phyloP scores from a whole-genome alignment of 2,113 vertebrate genomes.

The Chloropsis hardwickii region DNA sequence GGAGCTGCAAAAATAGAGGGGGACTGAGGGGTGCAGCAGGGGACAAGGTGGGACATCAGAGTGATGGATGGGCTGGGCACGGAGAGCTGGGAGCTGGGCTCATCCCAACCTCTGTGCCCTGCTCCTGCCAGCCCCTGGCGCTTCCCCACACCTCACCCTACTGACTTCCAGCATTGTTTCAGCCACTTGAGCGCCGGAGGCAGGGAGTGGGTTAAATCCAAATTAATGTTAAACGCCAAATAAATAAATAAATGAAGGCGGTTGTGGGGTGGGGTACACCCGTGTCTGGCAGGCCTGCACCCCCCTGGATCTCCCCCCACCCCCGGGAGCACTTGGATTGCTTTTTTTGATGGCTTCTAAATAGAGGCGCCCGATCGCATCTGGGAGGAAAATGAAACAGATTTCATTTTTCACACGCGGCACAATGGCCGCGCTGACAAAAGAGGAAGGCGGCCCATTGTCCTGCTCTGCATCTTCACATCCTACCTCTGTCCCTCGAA shows the following conservation, averaged over 20 bases:
- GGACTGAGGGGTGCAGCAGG: neutral
- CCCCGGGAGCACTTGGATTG: conserved; percentile 24
- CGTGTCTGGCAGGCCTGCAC: neutral
- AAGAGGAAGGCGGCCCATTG: conserved; percentile 77
- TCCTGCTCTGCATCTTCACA: conserved; percentile 73
- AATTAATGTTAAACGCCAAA: neutral
- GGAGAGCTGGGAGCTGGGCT: neutral
- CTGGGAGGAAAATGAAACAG: conserved; percentile 74
- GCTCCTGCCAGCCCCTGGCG: accelerated
- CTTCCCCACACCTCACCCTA: neutral
- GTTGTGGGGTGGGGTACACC: neutral
- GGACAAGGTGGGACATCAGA: neutral
- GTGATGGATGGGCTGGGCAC: accelerated
- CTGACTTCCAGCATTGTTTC: neutral
- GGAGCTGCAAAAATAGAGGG: neutral
- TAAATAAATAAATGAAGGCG: neutral
- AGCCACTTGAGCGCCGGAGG: neutral
- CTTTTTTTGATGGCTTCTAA: conserved; percentile 64
- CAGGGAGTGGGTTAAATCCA: conserved; percentile 38
- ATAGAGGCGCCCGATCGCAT: conserved; percentile 63
- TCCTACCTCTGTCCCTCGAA: conserved; percentile 79
- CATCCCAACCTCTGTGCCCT: neutral
- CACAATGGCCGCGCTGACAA: conserved; percentile 76
- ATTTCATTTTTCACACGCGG: conserved; percentile 79
- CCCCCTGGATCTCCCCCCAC: neutral